Evolutionary conservation across 2,113 vertebrate genomes (phyloP).

Genomic region (Platanista minor): DNA sequence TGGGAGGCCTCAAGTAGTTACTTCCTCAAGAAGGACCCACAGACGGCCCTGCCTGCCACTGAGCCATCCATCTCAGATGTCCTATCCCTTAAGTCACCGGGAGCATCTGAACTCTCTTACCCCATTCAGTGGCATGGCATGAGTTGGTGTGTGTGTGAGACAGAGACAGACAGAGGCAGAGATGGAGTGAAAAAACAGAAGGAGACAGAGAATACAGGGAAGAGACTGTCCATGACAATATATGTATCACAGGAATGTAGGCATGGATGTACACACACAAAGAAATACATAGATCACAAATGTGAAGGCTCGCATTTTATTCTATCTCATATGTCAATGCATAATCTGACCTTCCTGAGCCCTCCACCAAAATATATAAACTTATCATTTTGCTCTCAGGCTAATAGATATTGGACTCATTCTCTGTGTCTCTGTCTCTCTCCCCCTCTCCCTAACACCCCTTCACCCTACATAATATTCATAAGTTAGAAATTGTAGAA

Average conservation of each 20-base stretch:
- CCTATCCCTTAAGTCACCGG: background rate
- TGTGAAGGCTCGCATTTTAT: background rate
- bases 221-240: fast-evolving
- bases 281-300: background rate
- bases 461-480: background rate
- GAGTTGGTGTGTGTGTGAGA: background rate
- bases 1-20: background rate
- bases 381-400: background rate
- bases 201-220: background rate
- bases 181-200: background rate
- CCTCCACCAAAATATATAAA: background rate
- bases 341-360: background rate
- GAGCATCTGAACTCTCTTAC: background rate
- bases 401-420: background rate
- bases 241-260: background rate
- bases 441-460: background rate
- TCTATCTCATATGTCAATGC: background rate
- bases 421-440: too few species aligned
- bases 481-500: background rate
- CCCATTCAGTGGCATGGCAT: background rate
- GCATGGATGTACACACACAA: fast-evolving
- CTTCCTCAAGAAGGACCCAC: background rate
- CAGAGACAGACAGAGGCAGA: background rate
- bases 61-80: background rate
- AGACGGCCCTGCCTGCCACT: background rate